Base-by-base conservation (phyloP, 2,113 vertebrate species). In the Dromiciops gliroides region DNA sequence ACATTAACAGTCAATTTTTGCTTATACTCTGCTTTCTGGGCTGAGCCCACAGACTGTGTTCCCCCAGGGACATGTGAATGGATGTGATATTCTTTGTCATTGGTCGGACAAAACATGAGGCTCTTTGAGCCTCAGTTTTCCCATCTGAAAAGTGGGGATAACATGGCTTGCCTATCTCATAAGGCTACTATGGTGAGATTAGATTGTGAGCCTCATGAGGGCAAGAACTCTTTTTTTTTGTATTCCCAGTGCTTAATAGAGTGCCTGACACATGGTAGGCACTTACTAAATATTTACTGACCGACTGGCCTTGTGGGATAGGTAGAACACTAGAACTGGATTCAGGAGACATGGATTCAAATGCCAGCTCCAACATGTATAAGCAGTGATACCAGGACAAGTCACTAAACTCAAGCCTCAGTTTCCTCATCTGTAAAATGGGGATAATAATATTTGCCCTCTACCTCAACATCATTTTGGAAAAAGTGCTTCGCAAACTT, bases 1-100 rank as follows among this genome's bases (percentile, higher is more conserved):
- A 37, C n/a, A 52, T 31, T 50, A 28, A 53, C 2, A 12, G 3
- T 31, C 25, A 92, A 23, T 0, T 83, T 19, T 44, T 16, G 19
- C 67, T 44, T 83, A 75, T n/a, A 44, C n/a, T 44, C 37, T 83
- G 19, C n/a, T 37, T 67, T 37, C n/a, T 6, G 19, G 67, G 19
- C 1, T 23, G 1, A 51, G 5, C 89, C 83, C 22, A 44, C 14
- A 44, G 75, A 88, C 10, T 2, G 0, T 10, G 52, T 10, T 25
- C 2, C 91, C 50, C 16, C 26, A 26, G 9, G 11, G 48, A 83
- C 2, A 47, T 16, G 0, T 0, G 8, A 12, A 0, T 0, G 19
- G 48, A 90, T 0, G 0, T 3, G 37, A 37, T 2, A 6, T 23
- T 19, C 37, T 31, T 23, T 12, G 8, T 23, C 51, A 24, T 1